phyloP scores from a whole-genome alignment of 1,140 invertebrate genomes.

The Drosophila takahashii region DNA sequence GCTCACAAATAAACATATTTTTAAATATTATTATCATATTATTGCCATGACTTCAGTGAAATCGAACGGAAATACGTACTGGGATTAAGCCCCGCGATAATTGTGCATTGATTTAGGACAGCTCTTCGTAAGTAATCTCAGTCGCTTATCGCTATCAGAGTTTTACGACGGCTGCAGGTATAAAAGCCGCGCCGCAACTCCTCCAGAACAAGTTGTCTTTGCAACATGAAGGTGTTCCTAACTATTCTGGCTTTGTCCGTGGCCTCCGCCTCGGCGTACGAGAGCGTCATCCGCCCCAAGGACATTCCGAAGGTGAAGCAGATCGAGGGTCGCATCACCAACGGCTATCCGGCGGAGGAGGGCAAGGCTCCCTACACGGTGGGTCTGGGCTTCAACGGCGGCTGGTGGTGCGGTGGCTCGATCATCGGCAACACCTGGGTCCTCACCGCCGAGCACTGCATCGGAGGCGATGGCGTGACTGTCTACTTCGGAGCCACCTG shows the following conservation, averaged over 20 bases:
- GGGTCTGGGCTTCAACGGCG: constrained; percentile 32
- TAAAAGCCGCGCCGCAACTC: neutral
- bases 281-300: constrained; percentile 27
- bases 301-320: constrained; percentile 20
- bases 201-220: constrained; percentile 12
- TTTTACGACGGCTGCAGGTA: neutral
- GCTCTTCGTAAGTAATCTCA: neutral
- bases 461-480: constrained; percentile 26
- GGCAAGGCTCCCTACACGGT: constrained; percentile 44
- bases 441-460: constrained; percentile 38
- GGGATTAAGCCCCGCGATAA: neutral
- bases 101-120: constrained; percentile 29
- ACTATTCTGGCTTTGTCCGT: constrained; percentile 36
- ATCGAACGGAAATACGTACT: neutral
- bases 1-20: too few species aligned
- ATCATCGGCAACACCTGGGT: constrained; percentile 28
- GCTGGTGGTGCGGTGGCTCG: constrained; percentile 44
- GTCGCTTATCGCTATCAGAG: neutral
- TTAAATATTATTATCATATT: too few species aligned
- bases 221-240: constrained; percentile 45
- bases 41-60: neutral
- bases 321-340: constrained; percentile 40
- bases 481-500: constrained; percentile 40
- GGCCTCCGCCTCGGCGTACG: constrained; percentile 28
- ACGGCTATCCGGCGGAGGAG: constrained; percentile 31